Evolutionary conservation across 2,797 vertebrate species (phyloP).

Genomic region (Semotilus atromaculatus): DNA sequence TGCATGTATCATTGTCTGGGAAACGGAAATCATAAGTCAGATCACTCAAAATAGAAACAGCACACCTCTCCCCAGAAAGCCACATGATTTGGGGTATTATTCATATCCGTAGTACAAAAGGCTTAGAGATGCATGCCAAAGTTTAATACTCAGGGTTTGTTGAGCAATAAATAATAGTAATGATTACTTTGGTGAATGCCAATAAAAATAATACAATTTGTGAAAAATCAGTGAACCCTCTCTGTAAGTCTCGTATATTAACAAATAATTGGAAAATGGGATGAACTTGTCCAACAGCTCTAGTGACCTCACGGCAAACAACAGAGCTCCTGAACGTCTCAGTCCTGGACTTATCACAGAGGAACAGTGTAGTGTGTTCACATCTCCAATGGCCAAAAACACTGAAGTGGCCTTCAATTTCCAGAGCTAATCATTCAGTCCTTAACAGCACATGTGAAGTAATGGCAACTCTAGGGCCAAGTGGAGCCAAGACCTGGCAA

Average conservation of each 20-base stretch:
- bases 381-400: slow-evolving; percentile 20
- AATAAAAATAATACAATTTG: neutral
- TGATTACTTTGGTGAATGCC: neutral
- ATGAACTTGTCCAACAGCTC: neutral
- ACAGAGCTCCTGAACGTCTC: neutral
- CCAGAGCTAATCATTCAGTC: slow-evolving; percentile 51
- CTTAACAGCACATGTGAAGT: slow-evolving; percentile 53
- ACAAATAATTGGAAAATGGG: slow-evolving; percentile 1
- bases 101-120: neutral
- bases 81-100: slow-evolving; percentile 15
- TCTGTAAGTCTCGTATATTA: neutral
- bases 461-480: slow-evolving; percentile 61
- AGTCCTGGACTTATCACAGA: slow-evolving; percentile 17
- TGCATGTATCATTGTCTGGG: neutral
- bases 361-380: slow-evolving; percentile 5
- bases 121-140: neutral
- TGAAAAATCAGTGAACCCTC: slow-evolving; percentile 20
- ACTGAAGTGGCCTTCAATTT: slow-evolving; percentile 34
- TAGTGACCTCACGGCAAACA: neutral
- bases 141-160: neutral
- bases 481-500: slow-evolving; percentile 47
- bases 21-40: neutral
- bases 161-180: neutral
- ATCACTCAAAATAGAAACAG: slow-evolving; percentile 11
- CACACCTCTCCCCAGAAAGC: neutral